Evolutionary conservation across 2,113 vertebrate species (phyloP).

Genomic region (Phyllostomus hastatus): DNA sequence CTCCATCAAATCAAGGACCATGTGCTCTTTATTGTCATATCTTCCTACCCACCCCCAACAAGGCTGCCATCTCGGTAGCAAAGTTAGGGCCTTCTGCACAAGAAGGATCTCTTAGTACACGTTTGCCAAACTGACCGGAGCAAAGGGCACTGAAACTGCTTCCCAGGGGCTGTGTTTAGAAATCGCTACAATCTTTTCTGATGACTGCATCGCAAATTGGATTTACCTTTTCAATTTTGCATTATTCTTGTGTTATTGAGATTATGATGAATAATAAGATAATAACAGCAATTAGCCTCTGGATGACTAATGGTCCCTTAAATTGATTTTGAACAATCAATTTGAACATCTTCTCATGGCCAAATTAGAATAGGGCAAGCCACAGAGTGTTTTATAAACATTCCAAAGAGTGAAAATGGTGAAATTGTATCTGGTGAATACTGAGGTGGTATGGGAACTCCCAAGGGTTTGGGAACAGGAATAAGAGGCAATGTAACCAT

Average conservation of each 20-base stretch:
- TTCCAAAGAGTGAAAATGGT: not conserved
- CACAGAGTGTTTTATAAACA: constrained; percentile 28
- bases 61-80: not conserved
- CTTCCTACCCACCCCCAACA: too few species aligned
- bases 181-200: constrained; percentile 34
- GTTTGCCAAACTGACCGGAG: not conserved
- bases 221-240: constrained; percentile 74
- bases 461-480: not conserved
- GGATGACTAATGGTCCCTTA: constrained; percentile 74
- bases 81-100: not conserved
- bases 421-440: not conserved
- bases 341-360: constrained; percentile 59
- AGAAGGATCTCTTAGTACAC: not conserved
- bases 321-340: constrained; percentile 74
- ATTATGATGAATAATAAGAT: constrained; percentile 76
- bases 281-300: constrained; percentile 74
- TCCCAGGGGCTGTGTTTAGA: constrained; percentile 33
- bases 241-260: constrained; percentile 70
- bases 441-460: not conserved
- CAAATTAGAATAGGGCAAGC: constrained; percentile 55
- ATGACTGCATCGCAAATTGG: constrained; percentile 64
- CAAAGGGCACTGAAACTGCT: not conserved
- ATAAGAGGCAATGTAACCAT: not conserved
- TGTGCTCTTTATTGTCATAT: not conserved
- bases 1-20: not conserved